A percentile compares a stretch with the other conserved stretches of the same genome.
Conservation (phyloP, 2,113 vertebrate genomes). For the Phainopepla nitens region DNA sequence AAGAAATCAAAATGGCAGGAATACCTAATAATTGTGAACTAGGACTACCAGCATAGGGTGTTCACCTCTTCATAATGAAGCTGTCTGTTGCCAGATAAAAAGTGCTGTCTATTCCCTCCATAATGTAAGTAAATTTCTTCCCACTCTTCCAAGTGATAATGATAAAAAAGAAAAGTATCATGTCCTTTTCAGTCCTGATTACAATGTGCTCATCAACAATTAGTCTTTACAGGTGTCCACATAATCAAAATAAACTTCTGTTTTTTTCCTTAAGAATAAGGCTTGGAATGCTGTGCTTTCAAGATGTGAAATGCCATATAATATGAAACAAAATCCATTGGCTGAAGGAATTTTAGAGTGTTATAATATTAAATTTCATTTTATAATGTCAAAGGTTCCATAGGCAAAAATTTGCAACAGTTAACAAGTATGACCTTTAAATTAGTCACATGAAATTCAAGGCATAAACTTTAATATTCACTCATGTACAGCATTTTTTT, state of each 20-base stretch:
- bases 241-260: conserved; percentile 25
- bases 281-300: conserved; percentile 57
- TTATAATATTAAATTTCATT: conserved; percentile 75
- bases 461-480: conserved; percentile 63
- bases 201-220: background rate
- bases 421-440: conserved; percentile 72
- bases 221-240: conserved; percentile 11
- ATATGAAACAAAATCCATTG: conserved; percentile 69
- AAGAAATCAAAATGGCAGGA: background rate
- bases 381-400: conserved; percentile 70
- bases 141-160: background rate
- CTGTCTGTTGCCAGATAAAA: background rate
- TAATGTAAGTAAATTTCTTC: background rate
- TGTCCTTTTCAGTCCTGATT: background rate
- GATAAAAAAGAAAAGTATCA: background rate
- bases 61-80: background rate
- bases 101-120: background rate
- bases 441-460: conserved; percentile 78
- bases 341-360: conserved; percentile 65
- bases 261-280: conserved; percentile 14
- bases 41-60: background rate
- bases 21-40: background rate
- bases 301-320: conserved; percentile 60
- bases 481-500: background rate
- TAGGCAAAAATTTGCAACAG: conserved; percentile 73